Base-by-base conservation (phyloP, 2,888 invertebrate genomes). In the Ferrisia virgata region DNA sequence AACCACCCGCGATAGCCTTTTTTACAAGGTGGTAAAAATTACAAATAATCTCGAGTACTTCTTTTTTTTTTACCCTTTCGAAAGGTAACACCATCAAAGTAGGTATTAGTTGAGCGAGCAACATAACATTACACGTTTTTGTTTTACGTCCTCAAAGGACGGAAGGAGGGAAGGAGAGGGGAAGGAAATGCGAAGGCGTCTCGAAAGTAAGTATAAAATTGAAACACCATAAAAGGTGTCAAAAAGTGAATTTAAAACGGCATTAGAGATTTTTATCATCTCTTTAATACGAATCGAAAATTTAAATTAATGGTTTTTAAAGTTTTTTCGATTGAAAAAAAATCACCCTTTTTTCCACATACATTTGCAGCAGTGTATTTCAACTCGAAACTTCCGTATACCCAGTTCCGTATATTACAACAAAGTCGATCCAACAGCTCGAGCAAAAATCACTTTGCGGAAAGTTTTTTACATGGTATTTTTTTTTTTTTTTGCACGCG, bases 181-280 rank as follows among this genome's bases (percentile, higher is more conserved):
- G 36, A 76, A n/a, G 33, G 6, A 53, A 53, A 22, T 9, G 53
- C 8, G 22, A 53, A 53, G 53, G 53, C 53, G 53, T 53, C 22
- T 53, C 22, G 53, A 53, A 8, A 53, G 22, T 53, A 53, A 53
- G 53, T 22, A 36, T 76, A 76, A 36, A 76, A 76, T 36, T 76
- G n/a, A 36, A 76, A 76, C 33, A 8, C 72, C 22, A 36, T 76
- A 33, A 76, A 76, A 76, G 72, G 72, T 76, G 72, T 76, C 72
- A 76, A 76, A n/a, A 76, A 76, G 72, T 36, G 72, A 76, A 76
- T 76, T 76, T 76, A 76, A 76, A 76, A 76, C 72, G 36, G 36
- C 72, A 76, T 76, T 76, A 76, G 72, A 18, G 72, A 76, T 76
- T 76, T 76, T 76, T 76, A 76, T 76, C 72, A 36, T 36, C 22